These are phyloP conservation scores for Cepaea hortensis DNA, from an alignment of 2,888 invertebrate species.

Conservation along the genomic window DNA sequence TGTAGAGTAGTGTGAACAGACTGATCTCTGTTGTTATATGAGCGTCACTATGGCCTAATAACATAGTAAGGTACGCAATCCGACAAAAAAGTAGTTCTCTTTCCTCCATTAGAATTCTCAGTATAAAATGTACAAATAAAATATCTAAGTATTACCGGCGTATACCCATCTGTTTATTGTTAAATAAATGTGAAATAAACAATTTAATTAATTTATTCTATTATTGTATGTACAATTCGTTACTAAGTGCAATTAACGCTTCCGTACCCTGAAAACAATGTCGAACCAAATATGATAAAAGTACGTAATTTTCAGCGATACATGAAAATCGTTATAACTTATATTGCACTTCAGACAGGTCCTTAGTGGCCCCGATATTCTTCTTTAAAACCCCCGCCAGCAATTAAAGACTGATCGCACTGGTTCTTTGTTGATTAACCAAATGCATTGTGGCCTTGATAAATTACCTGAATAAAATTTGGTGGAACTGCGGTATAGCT, in stretches of 20 bases:
- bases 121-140: background rate
- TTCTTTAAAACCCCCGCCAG: no score
- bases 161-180: background rate
- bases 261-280: background rate
- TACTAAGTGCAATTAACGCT: background rate
- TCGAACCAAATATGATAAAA: constrained; percentile 1
- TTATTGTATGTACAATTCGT: constrained; percentile 1
- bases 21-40: no score
- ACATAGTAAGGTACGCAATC: constrained; percentile 20
- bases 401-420: no score
- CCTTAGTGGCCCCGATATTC: no score
- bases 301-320: background rate
- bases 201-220: background rate
- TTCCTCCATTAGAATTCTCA: background rate
- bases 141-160: background rate
- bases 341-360: no score
- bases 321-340: no score
- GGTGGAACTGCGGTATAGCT: no score
- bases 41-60: constrained; percentile 23
- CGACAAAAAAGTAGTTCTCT: background rate
- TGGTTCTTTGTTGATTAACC: no score
- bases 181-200: background rate
- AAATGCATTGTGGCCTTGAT: no score
- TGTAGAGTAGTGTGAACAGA: no score
- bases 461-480: no score